phyloP scores from a whole-genome alignment of 2,888 invertebrate genomes.

The Neoitamus cyanurus region DNA sequence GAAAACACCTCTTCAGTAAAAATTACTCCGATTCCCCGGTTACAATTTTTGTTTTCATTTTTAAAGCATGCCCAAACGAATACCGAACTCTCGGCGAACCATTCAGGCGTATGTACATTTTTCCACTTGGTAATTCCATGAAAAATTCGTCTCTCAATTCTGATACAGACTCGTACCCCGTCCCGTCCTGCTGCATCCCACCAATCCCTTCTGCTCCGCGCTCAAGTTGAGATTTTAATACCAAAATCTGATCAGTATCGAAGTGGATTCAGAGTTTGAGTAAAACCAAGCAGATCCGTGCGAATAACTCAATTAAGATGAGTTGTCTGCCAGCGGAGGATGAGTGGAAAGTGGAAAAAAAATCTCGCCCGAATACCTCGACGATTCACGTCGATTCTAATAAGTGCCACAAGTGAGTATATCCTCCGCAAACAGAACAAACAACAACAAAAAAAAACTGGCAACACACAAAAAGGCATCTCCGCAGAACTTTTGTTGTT shows the following conservation, averaged over 20 bases:
- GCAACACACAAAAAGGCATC: not conserved
- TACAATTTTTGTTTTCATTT: not conserved
- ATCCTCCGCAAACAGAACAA: not conserved
- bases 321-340: not conserved
- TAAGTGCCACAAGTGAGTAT: not conserved
- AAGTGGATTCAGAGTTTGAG: not conserved
- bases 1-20: not conserved
- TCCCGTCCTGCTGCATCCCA: not conserved
- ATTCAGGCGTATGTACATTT: not conserved
- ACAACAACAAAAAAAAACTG: not conserved
- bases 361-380: not conserved
- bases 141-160: not conserved
- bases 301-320: conserved; percentile 41
- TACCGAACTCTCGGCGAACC: not conserved
- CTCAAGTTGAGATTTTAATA: conserved; percentile 32
- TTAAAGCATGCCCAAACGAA: not conserved
- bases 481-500: not conserved
- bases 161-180: not conserved
- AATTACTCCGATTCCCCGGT: not conserved
- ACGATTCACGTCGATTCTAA: not conserved
- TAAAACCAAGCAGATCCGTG: conserved; percentile 24
- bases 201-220: not conserved
- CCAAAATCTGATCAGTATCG: conserved; percentile 25
- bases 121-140: not conserved
- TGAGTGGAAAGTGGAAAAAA: not conserved